These are phyloP conservation scores for Cremastinae sp. DNA, from an alignment of 2,888 invertebrate genomes.

Conservation along the genomic window DNA sequence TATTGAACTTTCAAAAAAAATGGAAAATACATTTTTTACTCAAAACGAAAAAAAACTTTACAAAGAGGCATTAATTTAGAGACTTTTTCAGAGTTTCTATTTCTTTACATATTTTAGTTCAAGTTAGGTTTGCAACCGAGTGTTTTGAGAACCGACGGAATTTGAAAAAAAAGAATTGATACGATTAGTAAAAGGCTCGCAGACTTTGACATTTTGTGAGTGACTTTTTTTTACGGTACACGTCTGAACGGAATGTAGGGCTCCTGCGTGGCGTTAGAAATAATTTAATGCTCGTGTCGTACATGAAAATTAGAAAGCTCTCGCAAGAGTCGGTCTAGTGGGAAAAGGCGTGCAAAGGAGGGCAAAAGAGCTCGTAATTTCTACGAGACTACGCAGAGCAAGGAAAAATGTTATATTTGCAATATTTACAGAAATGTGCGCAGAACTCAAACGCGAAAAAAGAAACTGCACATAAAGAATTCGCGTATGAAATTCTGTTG, in stretches of 20 bases:
- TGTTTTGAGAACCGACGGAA: too few relatives aligned
- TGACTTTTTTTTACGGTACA: not conserved
- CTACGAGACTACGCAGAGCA: constrained; percentile 28
- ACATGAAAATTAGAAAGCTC: not conserved
- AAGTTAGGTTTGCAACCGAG: too few relatives aligned
- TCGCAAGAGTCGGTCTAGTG: not conserved
- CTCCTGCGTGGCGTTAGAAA: constrained; percentile 5
- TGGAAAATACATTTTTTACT: too few relatives aligned
- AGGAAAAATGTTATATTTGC: constrained; percentile 22
- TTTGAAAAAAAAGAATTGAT: not conserved
- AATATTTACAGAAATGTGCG: constrained; percentile 26
- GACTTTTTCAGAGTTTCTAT: too few relatives aligned
- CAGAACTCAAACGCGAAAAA: constrained; percentile 39
- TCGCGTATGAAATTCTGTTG: constrained; percentile 11
- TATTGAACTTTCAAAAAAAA: too few relatives aligned
- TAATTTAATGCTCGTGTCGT: constrained; percentile 10
- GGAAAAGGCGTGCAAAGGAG: constrained; percentile 4
- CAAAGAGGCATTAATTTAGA: too few relatives aligned
- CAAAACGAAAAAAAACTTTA: too few relatives aligned
- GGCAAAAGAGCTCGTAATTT: constrained; percentile 44
- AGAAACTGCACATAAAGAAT: constrained; percentile 21
- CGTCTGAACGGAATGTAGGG: constrained; percentile 7
- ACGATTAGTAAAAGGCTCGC: not conserved
- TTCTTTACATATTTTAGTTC: too few relatives aligned
- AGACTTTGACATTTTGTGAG: not conserved